Evolutionary conservation across 2,113 vertebrate species (phyloP), one percentile per base, ranked within the genome.

Genomic region (Oncorhynchus keta): DNA sequence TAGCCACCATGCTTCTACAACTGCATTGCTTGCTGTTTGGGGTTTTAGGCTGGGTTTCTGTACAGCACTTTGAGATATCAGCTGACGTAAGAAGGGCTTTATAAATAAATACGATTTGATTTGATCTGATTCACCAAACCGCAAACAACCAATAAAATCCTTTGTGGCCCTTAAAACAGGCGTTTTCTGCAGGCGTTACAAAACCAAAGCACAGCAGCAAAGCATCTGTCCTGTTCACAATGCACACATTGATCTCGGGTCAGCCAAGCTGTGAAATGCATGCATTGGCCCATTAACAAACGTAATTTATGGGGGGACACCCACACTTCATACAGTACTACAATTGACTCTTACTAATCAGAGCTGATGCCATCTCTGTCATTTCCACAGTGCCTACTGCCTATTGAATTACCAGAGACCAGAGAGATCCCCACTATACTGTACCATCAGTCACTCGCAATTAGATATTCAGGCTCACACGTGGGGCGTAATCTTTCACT

Each of bases 401-500:
- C 39, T 45, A 45, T 61, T 88, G 80, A 90, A 90, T 91, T 85
- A 90, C 85, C 57, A 78, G 70, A 72, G 70, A 68, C 35, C 35
- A 51, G 12, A 18, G 51, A 55, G 51, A 18, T 78, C 64, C 9
- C 49, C 66, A 22, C 49, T 55, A 66, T 83, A 80, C 74, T 64
- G 59, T 22, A 45, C 16, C 81, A 81, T 82, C 69, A 72, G 72
- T 66, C 77, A 82, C 87, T 80, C 81, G 77, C 78, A 81, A 82
- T 70, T 24, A 78, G 32, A n/a, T 66, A 68, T 32, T 70, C 49
- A 55, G 51, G 59, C n/a, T 22, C 3, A 49, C 68, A 35, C 66
- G 16, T 20, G 14, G 11, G 75, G 70, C 72, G 22, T 79, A 73
- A 74, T 75, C 79, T 79, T 80, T 76, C 57, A 18, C 32, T 69